Conservation (phyloP, 2,113 vertebrate genomes). For the Tragelaphus buxtoni region DNA sequence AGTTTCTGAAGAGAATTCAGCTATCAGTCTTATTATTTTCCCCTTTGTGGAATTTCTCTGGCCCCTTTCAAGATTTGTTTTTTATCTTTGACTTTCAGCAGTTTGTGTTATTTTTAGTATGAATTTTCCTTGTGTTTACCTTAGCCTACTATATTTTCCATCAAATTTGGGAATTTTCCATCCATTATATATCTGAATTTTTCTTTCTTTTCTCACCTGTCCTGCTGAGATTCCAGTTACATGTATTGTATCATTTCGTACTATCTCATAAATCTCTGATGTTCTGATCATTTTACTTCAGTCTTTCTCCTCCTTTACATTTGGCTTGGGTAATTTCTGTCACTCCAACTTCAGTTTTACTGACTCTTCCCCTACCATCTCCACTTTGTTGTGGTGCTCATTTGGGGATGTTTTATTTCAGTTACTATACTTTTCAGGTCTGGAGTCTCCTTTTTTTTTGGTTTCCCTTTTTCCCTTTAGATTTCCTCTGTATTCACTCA, state of each 20-base stretch:
- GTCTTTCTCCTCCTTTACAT: neutral
- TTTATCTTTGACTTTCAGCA: neutral
- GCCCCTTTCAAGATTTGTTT: neutral
- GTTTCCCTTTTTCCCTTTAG: neutral
- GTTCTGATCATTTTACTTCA: neutral
- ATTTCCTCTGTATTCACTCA: neutral
- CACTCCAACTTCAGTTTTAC: neutral
- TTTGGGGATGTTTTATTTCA: neutral
- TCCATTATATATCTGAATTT: neutral
- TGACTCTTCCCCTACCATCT: neutral
- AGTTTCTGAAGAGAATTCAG: neutral
- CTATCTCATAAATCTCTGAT: neutral
- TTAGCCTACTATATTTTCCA: neutral
- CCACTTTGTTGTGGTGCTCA: neutral
- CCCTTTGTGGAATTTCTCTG: neutral
- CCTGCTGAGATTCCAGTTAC: neutral
- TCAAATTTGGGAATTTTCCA: neutral
- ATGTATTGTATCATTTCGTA: neutral
- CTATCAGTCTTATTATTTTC: neutral
- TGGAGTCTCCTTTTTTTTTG: neutral
- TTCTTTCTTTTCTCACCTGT: neutral
- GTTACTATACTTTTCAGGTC: neutral
- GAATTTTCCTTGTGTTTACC: neutral
- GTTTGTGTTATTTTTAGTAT: neutral
- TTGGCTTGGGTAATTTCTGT: neutral